phyloP scores from a whole-genome alignment of 2,797 vertebrate species.

The Alectoris magna region DNA sequence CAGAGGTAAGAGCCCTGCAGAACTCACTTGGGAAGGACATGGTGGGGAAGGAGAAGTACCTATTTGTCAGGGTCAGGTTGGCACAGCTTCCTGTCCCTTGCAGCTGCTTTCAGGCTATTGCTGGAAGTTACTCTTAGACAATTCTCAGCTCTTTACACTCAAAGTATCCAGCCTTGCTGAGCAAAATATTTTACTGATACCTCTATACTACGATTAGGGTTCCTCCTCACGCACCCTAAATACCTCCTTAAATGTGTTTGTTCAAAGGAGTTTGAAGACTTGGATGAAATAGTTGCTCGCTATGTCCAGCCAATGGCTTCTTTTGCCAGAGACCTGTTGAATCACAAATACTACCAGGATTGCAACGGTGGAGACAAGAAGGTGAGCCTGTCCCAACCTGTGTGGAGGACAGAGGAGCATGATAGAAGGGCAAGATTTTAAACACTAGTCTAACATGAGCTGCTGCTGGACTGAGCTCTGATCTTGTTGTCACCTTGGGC shows the following conservation, averaged over 20 bases:
- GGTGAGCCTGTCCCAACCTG: conserved; percentile 77
- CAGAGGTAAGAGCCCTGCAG: conserved; percentile 82
- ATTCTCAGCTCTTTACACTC: not conserved
- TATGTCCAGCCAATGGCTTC: conserved; percentile 99
- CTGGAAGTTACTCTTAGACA: not conserved
- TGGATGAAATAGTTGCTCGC: conserved; percentile 98
- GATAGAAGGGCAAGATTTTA: not conserved
- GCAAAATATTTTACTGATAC: not conserved
- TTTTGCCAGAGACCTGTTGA: conserved; percentile 94
- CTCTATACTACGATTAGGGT: not conserved
- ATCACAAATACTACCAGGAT: conserved; percentile 98
- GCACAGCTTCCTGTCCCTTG: not conserved
- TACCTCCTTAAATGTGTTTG: conserved; percentile 38
- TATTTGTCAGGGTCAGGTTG: not conserved
- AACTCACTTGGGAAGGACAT: not conserved
- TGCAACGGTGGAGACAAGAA: conserved; percentile 91
- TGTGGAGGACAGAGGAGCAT: not conserved
- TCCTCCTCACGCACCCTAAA: not conserved
- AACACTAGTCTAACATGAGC: not conserved
- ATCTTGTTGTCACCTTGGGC: not conserved
- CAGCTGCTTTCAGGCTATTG: not conserved
- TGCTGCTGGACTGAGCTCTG: not conserved
- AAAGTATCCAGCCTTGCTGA: not conserved
- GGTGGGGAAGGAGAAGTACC: not conserved
- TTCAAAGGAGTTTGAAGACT: conserved; percentile 96